Evolutionary conservation across 2,888 invertebrate genomes (phyloP), one percentile per base, ranked within the genome.

Genomic region (Lasioglossum pauxillum): DNA sequence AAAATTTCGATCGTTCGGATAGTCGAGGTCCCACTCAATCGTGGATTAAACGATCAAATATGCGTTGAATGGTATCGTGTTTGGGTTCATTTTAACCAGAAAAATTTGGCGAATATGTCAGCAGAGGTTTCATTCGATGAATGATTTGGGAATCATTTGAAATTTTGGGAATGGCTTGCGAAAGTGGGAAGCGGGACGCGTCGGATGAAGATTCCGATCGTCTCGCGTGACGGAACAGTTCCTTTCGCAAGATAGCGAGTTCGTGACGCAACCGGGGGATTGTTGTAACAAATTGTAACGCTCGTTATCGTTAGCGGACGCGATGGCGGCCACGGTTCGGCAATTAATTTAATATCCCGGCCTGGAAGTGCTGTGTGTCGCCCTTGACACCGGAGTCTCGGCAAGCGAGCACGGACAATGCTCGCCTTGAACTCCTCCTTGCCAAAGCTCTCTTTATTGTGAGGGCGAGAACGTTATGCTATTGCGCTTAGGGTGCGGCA

Each of bases 311-410:
- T 67, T 35, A 41, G 44, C 19, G 57, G 38, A 69, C 23, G 69
- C 46, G 41, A 35, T 31, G 44, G 80, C 81, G 64, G 91, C 81
- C 67, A 90, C 83, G 90, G 86, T 88, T 84, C 84, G 91, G 79
- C 87, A 89, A 91, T 91, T 88, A 90, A 91, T 92, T 90, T 92
- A 91, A 92, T 90, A 88, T 88, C 76, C 83, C 64, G 64, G 79
- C 75, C 27, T 46, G 78, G 49, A 71, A 82, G 75, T n/a, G 83
- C 10, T 19, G 23, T 35, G 60, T 78, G 74, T 88, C 88, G 93
- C 91, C 94, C 93, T 94, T 94, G 94, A 93, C 92, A 90, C 90
- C 91, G 90, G 92, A 93, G 94, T 93, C 92, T 92, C 94, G 93
- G 92, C 91, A 78, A 78, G 86, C 92, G 93, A 93, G 76, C 94